Evolutionary conservation across 2,888 invertebrate genomes (phyloP), one percentile per base, ranked within the genome.

Genomic region (Drepana falcataria): DNA sequence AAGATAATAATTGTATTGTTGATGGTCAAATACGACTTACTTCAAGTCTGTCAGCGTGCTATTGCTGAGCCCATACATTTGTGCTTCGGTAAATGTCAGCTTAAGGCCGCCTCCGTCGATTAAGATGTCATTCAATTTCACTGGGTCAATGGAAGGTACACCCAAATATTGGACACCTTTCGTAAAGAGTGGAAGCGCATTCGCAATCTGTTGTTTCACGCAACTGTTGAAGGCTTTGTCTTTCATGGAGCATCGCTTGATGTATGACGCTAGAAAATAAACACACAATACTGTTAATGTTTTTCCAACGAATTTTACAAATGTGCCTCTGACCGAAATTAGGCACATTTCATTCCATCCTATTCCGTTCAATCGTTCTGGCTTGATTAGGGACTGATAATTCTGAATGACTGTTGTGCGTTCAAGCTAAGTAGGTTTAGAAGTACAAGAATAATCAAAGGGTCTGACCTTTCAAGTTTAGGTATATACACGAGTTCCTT

Each of bases 61-160:
- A 2, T 68, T 54, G 48, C 81, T 79, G 0, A 91, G 63, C 0
- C 91, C 91, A 52, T 84, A 76, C 80, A 91, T 73, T 35, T 75
- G 63, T 0, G 85, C 78, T 0, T 85, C 63, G 0, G 64, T 71
- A 60, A 91, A 87, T 0, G 69, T 68, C 35, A 91, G 66, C 47
- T 81, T 78, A 1, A 91, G 66, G 1, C 89, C 89, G 44, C 71
- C 85, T 6, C 87, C 86, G 52, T 87, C 77, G 6, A 91, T 79
- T 3, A 71, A 59, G 47, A 91, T 85, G 60, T 91, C 82, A 2
- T 84, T 78, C 56, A 91, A 56, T 1, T 77, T 53, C 0, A 85
- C 74, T 2, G 91, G 91, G 48, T 91, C 91, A 53, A 79, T 71
- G 0, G 90, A 82, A 0, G 83, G 78, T 3, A 91, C 85, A 2